These are phyloP conservation scores for Lethenteron reissneri DNA, from an alignment of 2,113 vertebrate genomes.

Conservation along the genomic window DNA sequence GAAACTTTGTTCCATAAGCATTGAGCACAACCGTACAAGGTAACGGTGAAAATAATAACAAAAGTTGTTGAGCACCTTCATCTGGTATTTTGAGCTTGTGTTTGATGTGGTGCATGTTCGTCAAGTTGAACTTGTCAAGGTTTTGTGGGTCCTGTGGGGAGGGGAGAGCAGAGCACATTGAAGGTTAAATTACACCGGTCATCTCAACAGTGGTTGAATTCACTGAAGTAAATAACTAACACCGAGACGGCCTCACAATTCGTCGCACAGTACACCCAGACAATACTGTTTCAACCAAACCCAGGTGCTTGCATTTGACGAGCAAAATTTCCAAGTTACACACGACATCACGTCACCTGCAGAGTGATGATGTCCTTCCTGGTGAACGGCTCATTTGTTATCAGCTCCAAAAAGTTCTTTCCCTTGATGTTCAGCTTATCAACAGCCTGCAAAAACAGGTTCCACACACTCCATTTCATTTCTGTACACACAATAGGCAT, in stretches of 20 bases:
- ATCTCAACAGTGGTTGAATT: too few species aligned
- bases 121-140: conserved; percentile 91
- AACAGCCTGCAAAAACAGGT: conserved; percentile 29
- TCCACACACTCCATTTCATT: not conserved
- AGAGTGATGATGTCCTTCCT: conserved; percentile 63
- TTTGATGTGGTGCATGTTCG: conserved; percentile 76
- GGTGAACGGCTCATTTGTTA: conserved; percentile 66
- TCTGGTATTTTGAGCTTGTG: conserved; percentile 73
- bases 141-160: conserved; percentile 61
- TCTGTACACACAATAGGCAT: too few species aligned
- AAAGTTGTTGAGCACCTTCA: conserved; percentile 35
- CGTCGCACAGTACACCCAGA: too few species aligned
- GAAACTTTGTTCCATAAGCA: too few species aligned
- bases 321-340: too few species aligned
- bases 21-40: not conserved
- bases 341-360: conserved; percentile 29
- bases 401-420: conserved; percentile 65
- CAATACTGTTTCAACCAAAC: too few species aligned
- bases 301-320: too few species aligned
- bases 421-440: conserved; percentile 89
- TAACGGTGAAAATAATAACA: not conserved
- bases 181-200: too few species aligned
- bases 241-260: too few species aligned
- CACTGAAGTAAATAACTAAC: too few species aligned
- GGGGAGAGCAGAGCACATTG: not conserved